Evolutionary conservation across 2,797 vertebrate species (phyloP).

Genomic region (Myotis planiceps): DNA sequence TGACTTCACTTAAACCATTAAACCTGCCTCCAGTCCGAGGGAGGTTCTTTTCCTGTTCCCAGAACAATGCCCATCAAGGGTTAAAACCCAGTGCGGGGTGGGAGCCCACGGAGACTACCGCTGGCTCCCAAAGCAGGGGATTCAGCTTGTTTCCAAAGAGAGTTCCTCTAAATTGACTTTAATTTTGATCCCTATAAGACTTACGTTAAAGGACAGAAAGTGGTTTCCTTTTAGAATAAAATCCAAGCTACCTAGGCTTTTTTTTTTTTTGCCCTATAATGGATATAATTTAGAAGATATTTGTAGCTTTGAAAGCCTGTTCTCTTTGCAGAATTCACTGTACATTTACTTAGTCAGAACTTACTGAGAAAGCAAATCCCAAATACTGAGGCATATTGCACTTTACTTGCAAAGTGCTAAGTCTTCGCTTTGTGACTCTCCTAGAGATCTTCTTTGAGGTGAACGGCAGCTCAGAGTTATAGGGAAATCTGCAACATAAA

Average conservation of each 20-base stretch:
- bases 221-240: constrained; percentile 8
- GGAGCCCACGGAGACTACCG: neutral
- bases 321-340: neutral
- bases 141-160: constrained; percentile 72
- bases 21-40: neutral
- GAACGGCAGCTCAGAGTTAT: neutral
- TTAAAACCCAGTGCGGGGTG: constrained; percentile 76
- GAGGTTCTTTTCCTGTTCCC: neutral
- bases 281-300: neutral
- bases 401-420: neutral
- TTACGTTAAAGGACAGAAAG: constrained; percentile 63
- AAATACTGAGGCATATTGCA: neutral
- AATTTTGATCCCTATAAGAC: constrained; percentile 73
- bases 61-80: neutral
- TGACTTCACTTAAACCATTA: constrained; percentile 18
- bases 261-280: neutral
- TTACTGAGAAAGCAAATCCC: neutral
- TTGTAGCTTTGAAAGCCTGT: neutral
- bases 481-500: neutral
- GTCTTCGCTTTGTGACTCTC: constrained; percentile 11
- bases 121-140: constrained; percentile 68
- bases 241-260: neutral
- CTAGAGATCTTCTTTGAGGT: neutral
- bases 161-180: constrained; percentile 80
- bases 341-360: neutral